phyloP scores from a whole-genome alignment of 2,113 vertebrate species.

The Rissa tridactyla region DNA sequence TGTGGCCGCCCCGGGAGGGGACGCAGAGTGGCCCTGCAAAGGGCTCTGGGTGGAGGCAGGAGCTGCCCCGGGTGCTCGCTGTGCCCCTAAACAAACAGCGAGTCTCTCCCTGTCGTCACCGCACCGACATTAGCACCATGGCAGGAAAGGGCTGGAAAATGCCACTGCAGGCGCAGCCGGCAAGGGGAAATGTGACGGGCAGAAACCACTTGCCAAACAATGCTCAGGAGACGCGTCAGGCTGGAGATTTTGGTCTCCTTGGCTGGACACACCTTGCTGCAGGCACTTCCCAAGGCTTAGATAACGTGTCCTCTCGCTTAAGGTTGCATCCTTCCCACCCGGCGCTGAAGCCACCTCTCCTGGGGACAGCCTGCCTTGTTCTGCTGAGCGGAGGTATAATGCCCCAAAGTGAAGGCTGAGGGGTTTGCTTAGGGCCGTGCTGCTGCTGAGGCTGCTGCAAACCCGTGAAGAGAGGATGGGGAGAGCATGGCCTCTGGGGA shows the following conservation, averaged over 20 bases:
- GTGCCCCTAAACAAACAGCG: not conserved
- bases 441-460: not conserved
- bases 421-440: not conserved
- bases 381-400: not conserved
- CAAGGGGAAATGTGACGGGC: constrained; percentile 1
- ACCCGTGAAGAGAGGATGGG: not conserved
- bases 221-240: not conserved
- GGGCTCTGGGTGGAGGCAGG: not conserved
- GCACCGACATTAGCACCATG: not conserved
- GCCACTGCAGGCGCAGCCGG: not conserved
- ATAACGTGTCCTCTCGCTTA: not conserved
- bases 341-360: not conserved
- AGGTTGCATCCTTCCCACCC: not conserved
- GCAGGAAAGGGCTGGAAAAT: constrained; percentile 63
- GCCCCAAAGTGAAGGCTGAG: not conserved
- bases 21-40: rapidly evolving
- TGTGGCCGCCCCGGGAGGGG: not conserved
- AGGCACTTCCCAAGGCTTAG: not conserved
- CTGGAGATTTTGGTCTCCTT: constrained; percentile 9
- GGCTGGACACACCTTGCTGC: constrained; percentile 20
- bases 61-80: not conserved
- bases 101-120: not conserved
- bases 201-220: constrained; percentile 30
- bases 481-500: not conserved
- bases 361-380: not conserved